Evolutionary conservation across 2,888 invertebrate species (phyloP), one percentile per base, ranked within the genome.

Genomic region (Autographa pulchrina): DNA sequence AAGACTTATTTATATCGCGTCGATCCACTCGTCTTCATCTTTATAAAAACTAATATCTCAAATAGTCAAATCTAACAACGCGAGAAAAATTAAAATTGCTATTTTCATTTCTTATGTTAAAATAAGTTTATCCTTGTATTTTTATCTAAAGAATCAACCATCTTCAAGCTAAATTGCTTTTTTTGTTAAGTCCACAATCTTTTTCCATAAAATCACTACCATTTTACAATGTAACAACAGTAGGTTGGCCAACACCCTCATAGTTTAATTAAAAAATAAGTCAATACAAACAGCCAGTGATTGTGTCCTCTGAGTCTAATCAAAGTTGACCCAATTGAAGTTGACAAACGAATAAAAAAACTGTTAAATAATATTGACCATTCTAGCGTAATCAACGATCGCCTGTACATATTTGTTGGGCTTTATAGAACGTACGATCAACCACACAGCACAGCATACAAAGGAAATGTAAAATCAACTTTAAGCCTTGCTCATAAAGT

Each of bases 351-450:
- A 78, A 54, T 62, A 72, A 72, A 63, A 64, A 59, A 68, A 64
- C 14, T 32, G 32, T 60, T 70, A 62, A 60, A 71, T 69, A 71
- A 72, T 79, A 74, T 80, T 80, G 68, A 75, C 80, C 60, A 62
- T 65, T 16, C 5, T 25, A 31, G 68, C 18, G 52, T 71, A 74
- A 80, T 80, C 67, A 80, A 65, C 41, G 20, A 25, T 65, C 48
- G 62, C 56, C 48, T 69, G 52, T 59, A 20, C 59, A 41, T 70
- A 59, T 75, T 78, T 75, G 66, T 68, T 31, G 16, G 38, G 41
- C 16, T 60, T 31, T 64, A 68, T 67, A 68, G 68, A 48, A 48
- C 48, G 48, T 48, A 48, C 48, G 8, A 48, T 8, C 48, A 8
- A 5, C 48, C 48, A 48, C 48, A 48, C n/a, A 48, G n/a, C 0